These are phyloP conservation scores for Cricetomys ansorgei DNA, from an alignment of 2,113 vertebrate species.

Conservation along the genomic window DNA sequence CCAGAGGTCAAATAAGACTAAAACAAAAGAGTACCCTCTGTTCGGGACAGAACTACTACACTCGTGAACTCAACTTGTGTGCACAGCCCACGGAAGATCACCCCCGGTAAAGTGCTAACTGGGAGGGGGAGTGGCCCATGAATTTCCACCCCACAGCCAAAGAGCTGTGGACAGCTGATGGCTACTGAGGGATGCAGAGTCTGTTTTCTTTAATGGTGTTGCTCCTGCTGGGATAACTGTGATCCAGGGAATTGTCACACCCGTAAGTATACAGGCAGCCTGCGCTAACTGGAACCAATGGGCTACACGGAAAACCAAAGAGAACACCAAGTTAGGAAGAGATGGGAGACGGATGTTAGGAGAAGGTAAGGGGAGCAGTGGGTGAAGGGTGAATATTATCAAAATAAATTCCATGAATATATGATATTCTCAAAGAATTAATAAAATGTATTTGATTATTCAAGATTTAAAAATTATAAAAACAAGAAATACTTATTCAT, in stretches of 20 bases:
- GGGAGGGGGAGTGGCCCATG: accelerated
- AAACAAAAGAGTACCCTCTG: too few relatives aligned
- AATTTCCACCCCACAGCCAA: too few relatives aligned
- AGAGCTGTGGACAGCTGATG: too few relatives aligned
- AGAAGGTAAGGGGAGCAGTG: not conserved
- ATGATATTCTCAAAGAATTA: not conserved
- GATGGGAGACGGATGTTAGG: too few relatives aligned
- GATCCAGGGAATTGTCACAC: not conserved
- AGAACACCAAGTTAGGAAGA: too few relatives aligned
- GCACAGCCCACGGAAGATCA: too few relatives aligned
- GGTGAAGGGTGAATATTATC: too few relatives aligned
- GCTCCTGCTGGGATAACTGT: too few relatives aligned
- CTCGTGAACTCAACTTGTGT: not conserved
- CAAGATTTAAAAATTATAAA: not conserved
- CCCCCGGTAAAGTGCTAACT: not conserved
- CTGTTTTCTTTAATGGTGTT: not conserved
- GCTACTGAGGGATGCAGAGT: not conserved
- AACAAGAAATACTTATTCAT: not conserved
- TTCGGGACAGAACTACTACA: not conserved
- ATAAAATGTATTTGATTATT: not conserved
- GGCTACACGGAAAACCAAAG: too few relatives aligned
- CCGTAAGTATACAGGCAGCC: not conserved
- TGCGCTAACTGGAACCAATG: not conserved
- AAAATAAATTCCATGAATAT: not conserved
- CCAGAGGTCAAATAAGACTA: not conserved